Base-by-base conservation (phyloP, 2,797 vertebrate genomes). In the Morus bassanus region DNA sequence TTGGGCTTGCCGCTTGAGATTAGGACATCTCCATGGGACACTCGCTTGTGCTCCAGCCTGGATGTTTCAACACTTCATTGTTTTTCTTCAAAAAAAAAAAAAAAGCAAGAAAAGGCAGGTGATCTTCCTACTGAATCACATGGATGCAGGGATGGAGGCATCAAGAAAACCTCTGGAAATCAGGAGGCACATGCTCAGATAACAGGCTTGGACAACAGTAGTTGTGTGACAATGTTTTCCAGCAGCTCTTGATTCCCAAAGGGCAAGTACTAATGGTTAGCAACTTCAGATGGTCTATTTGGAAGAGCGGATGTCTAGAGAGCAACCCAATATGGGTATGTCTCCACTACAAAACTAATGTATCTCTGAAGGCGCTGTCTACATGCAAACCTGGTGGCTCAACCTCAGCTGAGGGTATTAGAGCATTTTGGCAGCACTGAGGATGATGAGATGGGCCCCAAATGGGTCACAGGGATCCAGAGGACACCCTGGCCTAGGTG, bases 241-340 rank as follows among this genome's bases (percentile, higher is more conserved):
- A 65, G 60, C 57, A 69, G 37, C 64, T 68, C 33, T 79, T 45
- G 39, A 30, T 56, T 56, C 48, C 51, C 37, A 53, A 69, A 56
- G 41, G 35, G 27, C 27, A 56, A 46, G 6, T 53, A 7, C 51
- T 59, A 17, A 27, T 11, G n/a, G 17, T 10, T 31, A 22, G 27
- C 50, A 43, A 8, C 35, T 76, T 61, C 50, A 67, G 31, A 10
- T 28, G 57, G 33, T 33, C 37, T 78, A 0, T 70, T 27, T 57
- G 61, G 61, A 64, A 43, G 30, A 59, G 43, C 46, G 21, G 54
- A 30, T 50, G 25, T 22, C n/a, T 28, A 28, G 50, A 50, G 53
- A 64, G 37, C 67, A 46, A 8, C 11, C 5, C 6, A 0, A 0
- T 5, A 18, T 7, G n/a, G 30, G 31, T 70, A 9, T 3, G 1